These are phyloP conservation scores for Stegastes partitus DNA, from an alignment of 2,113 vertebrate species.

Conservation along the genomic window DNA sequence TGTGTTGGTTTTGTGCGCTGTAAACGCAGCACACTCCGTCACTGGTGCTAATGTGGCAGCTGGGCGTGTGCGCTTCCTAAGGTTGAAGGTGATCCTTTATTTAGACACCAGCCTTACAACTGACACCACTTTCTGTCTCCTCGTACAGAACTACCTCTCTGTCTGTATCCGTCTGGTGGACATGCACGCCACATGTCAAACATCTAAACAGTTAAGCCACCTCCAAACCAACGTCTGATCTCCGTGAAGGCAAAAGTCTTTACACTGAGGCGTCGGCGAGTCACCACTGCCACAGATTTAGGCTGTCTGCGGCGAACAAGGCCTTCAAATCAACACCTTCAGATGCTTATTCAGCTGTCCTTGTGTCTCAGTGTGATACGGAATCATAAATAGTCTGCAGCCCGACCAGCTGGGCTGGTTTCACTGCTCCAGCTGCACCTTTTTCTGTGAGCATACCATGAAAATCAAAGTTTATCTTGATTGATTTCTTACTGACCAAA, in stretches of 20 bases:
- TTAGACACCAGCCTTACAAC: conserved; percentile 57
- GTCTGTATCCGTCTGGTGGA: background rate
- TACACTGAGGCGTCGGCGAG: conserved; percentile 30
- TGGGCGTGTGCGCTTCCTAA: conserved; percentile 42
- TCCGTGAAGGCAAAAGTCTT: conserved; percentile 42
- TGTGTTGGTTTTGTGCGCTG: conserved; percentile 5
- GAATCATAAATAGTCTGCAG: background rate
- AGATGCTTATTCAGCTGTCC: background rate
- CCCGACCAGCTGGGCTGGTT: too few relatives aligned
- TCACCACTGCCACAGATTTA: background rate
- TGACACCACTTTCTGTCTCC: conserved; percentile 45
- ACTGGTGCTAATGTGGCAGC: conserved; percentile 38
- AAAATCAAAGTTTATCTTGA: too few relatives aligned
- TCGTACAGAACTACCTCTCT: conserved; percentile 11
- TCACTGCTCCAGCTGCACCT: too few relatives aligned
- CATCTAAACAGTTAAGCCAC: conserved; percentile 33
- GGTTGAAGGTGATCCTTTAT: conserved; percentile 72
- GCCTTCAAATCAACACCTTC: conserved; percentile 27
- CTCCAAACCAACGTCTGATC: conserved; percentile 34
- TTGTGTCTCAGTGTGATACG: background rate
- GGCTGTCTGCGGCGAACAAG: background rate
- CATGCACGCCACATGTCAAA: conserved; percentile 11
- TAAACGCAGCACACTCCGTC: background rate
- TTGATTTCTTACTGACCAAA: too few relatives aligned
- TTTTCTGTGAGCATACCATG: too few relatives aligned